Base-by-base conservation (phyloP, 2,797 vertebrate species). In the Sebastes cheni region DNA sequence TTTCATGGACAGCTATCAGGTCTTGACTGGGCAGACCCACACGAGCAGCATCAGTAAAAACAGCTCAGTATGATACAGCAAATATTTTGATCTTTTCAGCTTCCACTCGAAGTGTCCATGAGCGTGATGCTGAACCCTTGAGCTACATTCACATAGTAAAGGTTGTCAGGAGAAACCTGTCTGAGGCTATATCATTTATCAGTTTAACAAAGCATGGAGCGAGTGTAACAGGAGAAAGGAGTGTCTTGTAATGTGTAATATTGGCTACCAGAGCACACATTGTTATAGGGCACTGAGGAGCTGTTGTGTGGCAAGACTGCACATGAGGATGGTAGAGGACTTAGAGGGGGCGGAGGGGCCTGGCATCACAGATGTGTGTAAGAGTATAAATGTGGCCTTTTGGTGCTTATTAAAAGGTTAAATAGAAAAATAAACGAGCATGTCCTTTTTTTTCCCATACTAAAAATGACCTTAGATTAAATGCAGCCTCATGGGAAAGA, bases 261-360 rank as follows among this genome's bases (percentile, higher is more conserved):
- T 54, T 58, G 67, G 34, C 61, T 42, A 23, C 66, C n/a, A 76
- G 76, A 81, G 62, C 72, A 67, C 29, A 86, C 73, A 84, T 85
- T 89, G 88, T 91, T 50, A 5, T 3, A 18, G 52, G 72, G 80
- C 77, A 92, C 81, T 72, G 71, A 79, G 58, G 70, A 81, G 65
- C 76, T 82, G 67, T 87, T 91, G 64, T 82, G 67, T 75, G 70
- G 72, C 55, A 30, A 77, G 65, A 80, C 39, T 39, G 14, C 23
- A 78, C 67, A 64, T 60, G 67, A 72, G 54, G 39, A 79, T 75
- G 52, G 59, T 18, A 55, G 46, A 72, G 18, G 5, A 61, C 14
- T 60, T 11, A n/a, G 18, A 2, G 12, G n/a, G 1, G 23, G 30
- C 3, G 36, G 6, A 4, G 13, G 39, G 2, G 27, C 6, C 11